Evolutionary conservation across 2,113 vertebrate species (phyloP), one percentile per base, ranked within the genome.

Genomic region (Pachycephala philippinensis): DNA sequence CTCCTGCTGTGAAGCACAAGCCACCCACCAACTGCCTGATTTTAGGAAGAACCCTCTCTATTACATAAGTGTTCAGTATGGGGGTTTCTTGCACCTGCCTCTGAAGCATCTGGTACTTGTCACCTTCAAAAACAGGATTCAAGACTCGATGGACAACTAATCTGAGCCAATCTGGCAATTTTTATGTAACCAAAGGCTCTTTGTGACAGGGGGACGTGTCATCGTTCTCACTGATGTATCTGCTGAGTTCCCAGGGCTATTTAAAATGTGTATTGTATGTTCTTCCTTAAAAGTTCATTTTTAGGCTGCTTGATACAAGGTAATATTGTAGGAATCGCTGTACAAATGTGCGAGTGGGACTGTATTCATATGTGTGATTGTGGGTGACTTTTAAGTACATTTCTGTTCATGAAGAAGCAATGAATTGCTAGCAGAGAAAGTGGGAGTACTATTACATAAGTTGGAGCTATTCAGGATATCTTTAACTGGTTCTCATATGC

Each of bases 51-150:
- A 10, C 94, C 96, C 92, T 97, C 88, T 96, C 95, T 75, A 92
- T 97, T 97, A 97, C 92, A 96, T 97, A 97, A 97, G 80, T 95
- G 94, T 97, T 97, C 94, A 90, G 80, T 95, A 96, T 93, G 96
- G 96, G 95, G 96, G 96, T 96, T 97, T 97, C 96, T 97, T 96
- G 80, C 96, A 97, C 96, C 96, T 97, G 96, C 96, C 95, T 97
- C 96, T 97, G 95, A 97, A 97, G 96, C 96, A 97, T 96, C 96
- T 97, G 96, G 95, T 96, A 93, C 95, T 96, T 97, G 96, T 97
- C 96, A 95, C 96, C 95, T 96, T 96, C 94, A 93, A 80, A 92
- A 95, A 78, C 90, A 95, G 88, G 69, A 93, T 96, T 93, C 4
- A 5, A 96, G 93, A 65, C 80, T 96, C 45, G 23, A 79, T 92